phyloP scores from a whole-genome alignment of 2,797 vertebrate species.

The Enteromius treurensis region DNA sequence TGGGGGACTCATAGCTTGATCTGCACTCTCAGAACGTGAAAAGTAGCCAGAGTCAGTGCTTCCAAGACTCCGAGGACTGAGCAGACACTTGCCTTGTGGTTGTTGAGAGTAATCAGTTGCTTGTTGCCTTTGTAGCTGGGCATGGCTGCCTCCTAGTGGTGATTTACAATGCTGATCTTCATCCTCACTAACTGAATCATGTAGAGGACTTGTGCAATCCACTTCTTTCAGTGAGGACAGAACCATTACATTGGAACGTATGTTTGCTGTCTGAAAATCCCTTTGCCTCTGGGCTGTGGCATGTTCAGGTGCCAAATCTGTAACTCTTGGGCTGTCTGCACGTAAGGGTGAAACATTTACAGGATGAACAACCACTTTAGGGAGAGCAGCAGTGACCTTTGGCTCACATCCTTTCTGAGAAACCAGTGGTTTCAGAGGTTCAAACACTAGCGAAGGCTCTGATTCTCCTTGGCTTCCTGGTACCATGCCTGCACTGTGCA shows the following conservation, averaged over 20 bases:
- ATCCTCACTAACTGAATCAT: slow-evolving; percentile 73
- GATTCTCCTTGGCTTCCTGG: slow-evolving; percentile 74
- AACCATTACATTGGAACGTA: slow-evolving; percentile 75
- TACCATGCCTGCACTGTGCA: slow-evolving; percentile 73
- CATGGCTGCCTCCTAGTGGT: slow-evolving; percentile 79
- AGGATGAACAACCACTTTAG: slow-evolving; percentile 95
- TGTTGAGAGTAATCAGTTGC: slow-evolving; percentile 94
- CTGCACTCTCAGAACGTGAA: slow-evolving; percentile 96
- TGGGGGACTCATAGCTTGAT: slow-evolving; percentile 93
- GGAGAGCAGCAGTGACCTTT: slow-evolving; percentile 84
- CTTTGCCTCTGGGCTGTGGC: slow-evolving; percentile 82
- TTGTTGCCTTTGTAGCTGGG: slow-evolving; percentile 94
- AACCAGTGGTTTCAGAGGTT: slow-evolving; percentile 72
- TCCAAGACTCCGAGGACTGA: slow-evolving; percentile 95
- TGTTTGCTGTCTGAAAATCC: slow-evolving; percentile 79
- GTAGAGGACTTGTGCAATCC: slow-evolving; percentile 78
- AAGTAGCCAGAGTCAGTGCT: slow-evolving; percentile 99
- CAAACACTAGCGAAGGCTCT: slow-evolving; percentile 62
- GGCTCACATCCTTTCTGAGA: slow-evolving; percentile 78
- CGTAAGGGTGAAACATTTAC: slow-evolving; percentile 88
- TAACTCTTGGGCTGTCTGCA: slow-evolving; percentile 86
- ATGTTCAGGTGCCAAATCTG: slow-evolving; percentile 82
- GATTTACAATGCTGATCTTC: slow-evolving; percentile 85
- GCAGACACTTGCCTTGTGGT: slow-evolving; percentile 89
- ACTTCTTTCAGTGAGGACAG: slow-evolving; percentile 82